Base-by-base conservation (phyloP, 2,888 invertebrate species). In the Drosophila trichaetosa region DNA sequence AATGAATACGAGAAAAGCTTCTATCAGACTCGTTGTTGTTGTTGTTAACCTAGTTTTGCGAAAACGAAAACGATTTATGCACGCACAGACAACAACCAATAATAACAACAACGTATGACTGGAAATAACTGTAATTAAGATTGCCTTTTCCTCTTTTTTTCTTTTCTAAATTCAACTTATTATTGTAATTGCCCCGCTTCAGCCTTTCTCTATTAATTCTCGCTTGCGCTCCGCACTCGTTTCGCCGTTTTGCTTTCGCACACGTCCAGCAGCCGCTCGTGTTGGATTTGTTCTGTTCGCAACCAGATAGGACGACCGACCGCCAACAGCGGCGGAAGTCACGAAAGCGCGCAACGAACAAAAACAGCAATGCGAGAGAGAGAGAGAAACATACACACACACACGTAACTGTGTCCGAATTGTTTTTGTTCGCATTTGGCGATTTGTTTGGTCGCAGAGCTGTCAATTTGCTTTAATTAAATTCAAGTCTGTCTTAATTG, bases 261-360 rank as follows among this genome's bases (percentile, higher is more conserved):
- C 88, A 91, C 90, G 91, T 90, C 92, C 91, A 87, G 84, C 87
- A 84, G 86, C 90, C 89, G 69, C 82, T 90, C 90, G 89, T 80
- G 83, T 90, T 80, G 66, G 78, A 74, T 59, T 87, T 79, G 69
- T 42, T 81, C 73, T 80, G 58, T 51, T 60, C 61, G 51, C 64
- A 59, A 18, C 8, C 38, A 36, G 4, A 31, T 58, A 59, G 64
- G 66, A 68, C 56, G 21, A 64, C 46, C 56, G 38, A 56, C 42
- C 53, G 48, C 48, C 33, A 54, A 63, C 24, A 27, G n/a, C 24
- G 33, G 27, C 36, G 33, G 40, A 61, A 46, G 27, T 42, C 57
- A 48, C 74, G 38, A 68, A 29, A 51, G 18, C 54, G 34, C n/a
- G 24, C 49, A 73, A 51, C 57, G 29, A 27, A 38, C 49, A 70